Conservation (phyloP, 2,113 vertebrate species). For the Rhineura floridana region DNA sequence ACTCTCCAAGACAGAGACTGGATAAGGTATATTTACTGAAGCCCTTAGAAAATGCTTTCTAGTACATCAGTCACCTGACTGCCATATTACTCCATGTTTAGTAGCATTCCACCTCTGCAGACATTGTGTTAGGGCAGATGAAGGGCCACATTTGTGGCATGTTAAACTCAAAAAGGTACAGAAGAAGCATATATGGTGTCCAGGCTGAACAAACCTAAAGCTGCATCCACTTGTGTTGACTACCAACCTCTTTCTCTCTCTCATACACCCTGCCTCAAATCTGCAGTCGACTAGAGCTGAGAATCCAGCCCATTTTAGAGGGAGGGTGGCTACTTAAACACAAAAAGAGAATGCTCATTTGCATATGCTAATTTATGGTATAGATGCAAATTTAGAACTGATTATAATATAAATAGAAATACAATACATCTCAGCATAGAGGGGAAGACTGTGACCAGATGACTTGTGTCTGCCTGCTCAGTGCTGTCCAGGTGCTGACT, state of each 20-base stretch:
- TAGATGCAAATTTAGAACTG: too few relatives aligned
- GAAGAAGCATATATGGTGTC: not conserved
- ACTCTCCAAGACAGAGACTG: not conserved
- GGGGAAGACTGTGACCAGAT: too few relatives aligned
- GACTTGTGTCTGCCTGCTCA: not conserved
- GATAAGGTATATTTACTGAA: not conserved
- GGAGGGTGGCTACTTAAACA: too few relatives aligned
- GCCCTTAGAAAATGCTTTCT: not conserved
- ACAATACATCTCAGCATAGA: too few relatives aligned
- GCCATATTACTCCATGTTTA: not conserved
- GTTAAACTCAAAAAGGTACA: not conserved
- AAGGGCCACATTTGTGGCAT: not conserved
- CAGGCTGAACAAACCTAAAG: not conserved
- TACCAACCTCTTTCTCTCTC: not conserved
- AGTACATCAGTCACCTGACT: not conserved
- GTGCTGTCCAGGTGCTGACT: not conserved
- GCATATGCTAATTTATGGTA: too few relatives aligned
- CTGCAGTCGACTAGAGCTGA: not conserved
- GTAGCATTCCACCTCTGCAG: not conserved
- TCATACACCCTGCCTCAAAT: not conserved
- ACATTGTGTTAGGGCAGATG: too few relatives aligned
- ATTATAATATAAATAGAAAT: too few relatives aligned
- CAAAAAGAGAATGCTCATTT: too few relatives aligned
- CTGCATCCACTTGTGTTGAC: not conserved
- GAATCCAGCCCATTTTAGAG: not conserved